phyloP scores from a whole-genome alignment of 2,888 invertebrate genomes.

The Bugula neritina region DNA sequence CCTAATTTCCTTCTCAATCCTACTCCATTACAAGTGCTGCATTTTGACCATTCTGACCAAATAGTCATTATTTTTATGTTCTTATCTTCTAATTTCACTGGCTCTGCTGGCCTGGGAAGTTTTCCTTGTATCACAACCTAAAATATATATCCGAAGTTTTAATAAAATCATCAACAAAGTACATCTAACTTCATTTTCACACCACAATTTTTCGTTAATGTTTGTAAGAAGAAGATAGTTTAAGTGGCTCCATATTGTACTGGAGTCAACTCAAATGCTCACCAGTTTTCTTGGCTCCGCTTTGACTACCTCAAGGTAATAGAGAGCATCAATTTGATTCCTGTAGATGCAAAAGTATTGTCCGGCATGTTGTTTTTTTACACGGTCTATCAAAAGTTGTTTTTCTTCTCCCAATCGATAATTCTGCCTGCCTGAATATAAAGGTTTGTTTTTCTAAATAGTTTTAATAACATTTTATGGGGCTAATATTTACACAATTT shows the following conservation, averaged over 20 bases:
- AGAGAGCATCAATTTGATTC: background rate
- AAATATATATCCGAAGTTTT: no score
- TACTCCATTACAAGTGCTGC: constrained; percentile 61
- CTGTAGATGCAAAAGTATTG: constrained; percentile 1
- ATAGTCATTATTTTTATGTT: constrained; percentile 56
- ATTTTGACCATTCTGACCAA: constrained; percentile 65
- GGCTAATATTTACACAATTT: no score
- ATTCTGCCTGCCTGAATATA: background rate
- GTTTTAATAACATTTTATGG: no score
- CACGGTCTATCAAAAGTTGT: background rate
- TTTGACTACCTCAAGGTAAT: constrained; percentile 4
- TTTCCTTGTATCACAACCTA: background rate
- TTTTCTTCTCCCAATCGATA: background rate
- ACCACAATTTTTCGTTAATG: no score
- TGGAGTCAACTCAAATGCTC: no score
- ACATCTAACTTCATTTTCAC: no score
- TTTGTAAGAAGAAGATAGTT: background rate
- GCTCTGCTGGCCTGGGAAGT: background rate
- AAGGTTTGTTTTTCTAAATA: no score
- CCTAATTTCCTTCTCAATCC: constrained; percentile 62
- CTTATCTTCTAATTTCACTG: constrained; percentile 43
- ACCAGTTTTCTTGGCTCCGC: constrained; percentile 12
- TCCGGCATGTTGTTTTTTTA: background rate
- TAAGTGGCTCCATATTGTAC: background rate
- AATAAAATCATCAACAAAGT: no score